Conservation (phyloP, 2,113 vertebrate species). For the Mugil cephalus region DNA sequence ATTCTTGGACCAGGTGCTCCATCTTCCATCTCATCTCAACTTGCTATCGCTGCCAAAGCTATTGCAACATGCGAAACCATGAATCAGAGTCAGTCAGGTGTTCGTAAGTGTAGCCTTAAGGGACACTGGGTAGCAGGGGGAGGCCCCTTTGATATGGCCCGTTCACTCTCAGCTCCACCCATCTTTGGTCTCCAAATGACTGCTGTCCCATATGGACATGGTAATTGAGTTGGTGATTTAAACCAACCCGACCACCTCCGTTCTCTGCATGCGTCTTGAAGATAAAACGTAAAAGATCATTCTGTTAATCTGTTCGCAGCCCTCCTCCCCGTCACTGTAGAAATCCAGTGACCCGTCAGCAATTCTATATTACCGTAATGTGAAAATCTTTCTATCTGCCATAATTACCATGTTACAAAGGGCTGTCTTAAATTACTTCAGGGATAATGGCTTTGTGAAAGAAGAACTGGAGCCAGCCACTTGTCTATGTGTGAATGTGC, state of each 20-base stretch:
- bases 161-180: conserved; percentile 59
- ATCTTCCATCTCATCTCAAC: conserved; percentile 59
- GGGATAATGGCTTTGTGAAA: conserved; percentile 70
- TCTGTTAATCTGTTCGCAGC: conserved; percentile 78
- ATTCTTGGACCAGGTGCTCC: conserved; percentile 68
- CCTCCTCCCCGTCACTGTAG: conserved; percentile 58
- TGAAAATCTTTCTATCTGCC: conserved; percentile 78
- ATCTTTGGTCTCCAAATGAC: conserved; percentile 81
- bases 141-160: conserved; percentile 75
- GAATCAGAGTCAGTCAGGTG: conserved; percentile 79
- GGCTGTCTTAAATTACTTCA: conserved; percentile 71
- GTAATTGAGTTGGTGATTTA: conserved; percentile 85
- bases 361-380: conserved; percentile 78
- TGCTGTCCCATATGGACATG: conserved; percentile 79
- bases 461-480: conserved; percentile 44
- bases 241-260: conserved; percentile 70
- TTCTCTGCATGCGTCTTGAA: conserved; percentile 75
- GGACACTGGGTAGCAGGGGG: conserved; percentile 52
- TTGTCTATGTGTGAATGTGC: conserved; percentile 8
- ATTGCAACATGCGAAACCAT: conserved; percentile 53
- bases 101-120: conserved; percentile 74
- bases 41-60: conserved; percentile 49
- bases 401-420: conserved; percentile 80
- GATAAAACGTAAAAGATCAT: conserved; percentile 86
- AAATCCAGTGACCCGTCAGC: conserved; percentile 78